Conservation (phyloP, 2,797 vertebrate species). For the Petrocephalus schoutedeni region DNA sequence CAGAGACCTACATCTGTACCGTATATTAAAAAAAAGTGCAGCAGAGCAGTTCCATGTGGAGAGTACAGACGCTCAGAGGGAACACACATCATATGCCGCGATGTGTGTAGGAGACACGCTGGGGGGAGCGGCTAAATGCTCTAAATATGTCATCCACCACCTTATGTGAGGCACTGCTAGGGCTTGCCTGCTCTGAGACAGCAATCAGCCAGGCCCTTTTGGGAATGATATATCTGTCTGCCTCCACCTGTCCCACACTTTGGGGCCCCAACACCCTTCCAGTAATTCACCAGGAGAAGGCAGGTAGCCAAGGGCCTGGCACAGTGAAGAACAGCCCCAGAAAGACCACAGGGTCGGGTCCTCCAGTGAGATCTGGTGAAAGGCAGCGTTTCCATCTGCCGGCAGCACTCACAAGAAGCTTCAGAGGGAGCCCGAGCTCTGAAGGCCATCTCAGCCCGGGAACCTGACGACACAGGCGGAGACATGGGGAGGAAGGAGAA, state of each 20-base stretch:
- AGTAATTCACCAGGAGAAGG: constrained; percentile 51
- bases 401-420: neutral
- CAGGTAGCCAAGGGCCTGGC: neutral
- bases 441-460: neutral
- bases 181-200: neutral
- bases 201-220: constrained; percentile 33
- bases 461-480: neutral
- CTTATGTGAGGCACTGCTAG: neutral
- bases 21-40: neutral
- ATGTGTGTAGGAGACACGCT: neutral
- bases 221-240: constrained; percentile 33
- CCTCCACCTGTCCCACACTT: constrained; percentile 38
- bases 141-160: constrained; percentile 13
- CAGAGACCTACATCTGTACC: neutral
- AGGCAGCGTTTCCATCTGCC: neutral
- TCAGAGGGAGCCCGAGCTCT: neutral
- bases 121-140: neutral
- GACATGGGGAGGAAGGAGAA: neutral
- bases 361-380: neutral
- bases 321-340: neutral
- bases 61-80: neutral
- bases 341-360: neutral
- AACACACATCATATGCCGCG: neutral
- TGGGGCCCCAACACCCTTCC: constrained; percentile 46
- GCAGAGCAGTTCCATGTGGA: neutral